A percentile compares a stretch with the other conserved stretches of the same genome.
These are phyloP conservation scores for Origma solitaria DNA, from an alignment of 2,113 vertebrate species.

Conservation along the genomic window DNA sequence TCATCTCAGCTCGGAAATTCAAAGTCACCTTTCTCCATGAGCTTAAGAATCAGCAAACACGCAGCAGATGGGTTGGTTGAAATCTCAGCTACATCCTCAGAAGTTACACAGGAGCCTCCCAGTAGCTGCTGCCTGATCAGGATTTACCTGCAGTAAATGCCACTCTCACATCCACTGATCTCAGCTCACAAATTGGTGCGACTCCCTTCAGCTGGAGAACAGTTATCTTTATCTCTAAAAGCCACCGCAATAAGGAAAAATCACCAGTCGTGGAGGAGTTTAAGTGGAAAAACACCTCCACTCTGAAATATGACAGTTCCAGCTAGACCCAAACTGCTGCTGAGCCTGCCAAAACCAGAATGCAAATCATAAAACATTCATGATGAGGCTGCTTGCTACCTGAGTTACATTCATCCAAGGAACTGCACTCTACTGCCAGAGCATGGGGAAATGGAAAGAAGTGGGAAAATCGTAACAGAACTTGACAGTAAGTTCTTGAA, in stretches of 20 bases:
- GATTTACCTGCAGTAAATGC: neutral
- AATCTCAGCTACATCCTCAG: neutral
- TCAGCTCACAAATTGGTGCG: neutral
- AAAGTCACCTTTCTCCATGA: neutral
- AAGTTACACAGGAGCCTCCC: neutral
- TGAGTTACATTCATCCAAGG: neutral
- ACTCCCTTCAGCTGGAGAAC: neutral
- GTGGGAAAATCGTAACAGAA: neutral
- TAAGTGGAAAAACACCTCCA: neutral
- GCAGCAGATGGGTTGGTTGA: neutral
- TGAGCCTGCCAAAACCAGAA: neutral
- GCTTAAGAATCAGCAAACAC: neutral
- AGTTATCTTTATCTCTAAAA: neutral
- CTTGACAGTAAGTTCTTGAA: neutral
- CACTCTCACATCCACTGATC: neutral
- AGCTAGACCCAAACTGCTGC: neutral
- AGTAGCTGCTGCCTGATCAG: neutral
- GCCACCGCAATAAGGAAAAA: neutral
- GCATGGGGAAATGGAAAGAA: neutral
- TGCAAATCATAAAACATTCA: neutral
- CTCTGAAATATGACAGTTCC: neutral
- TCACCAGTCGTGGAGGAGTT: neutral
- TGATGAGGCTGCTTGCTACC: neutral
- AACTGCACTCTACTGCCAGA: neutral
- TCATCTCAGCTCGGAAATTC: neutral